phyloP scores from a whole-genome alignment of 2,113 vertebrate species.

The Petroica traversi region DNA sequence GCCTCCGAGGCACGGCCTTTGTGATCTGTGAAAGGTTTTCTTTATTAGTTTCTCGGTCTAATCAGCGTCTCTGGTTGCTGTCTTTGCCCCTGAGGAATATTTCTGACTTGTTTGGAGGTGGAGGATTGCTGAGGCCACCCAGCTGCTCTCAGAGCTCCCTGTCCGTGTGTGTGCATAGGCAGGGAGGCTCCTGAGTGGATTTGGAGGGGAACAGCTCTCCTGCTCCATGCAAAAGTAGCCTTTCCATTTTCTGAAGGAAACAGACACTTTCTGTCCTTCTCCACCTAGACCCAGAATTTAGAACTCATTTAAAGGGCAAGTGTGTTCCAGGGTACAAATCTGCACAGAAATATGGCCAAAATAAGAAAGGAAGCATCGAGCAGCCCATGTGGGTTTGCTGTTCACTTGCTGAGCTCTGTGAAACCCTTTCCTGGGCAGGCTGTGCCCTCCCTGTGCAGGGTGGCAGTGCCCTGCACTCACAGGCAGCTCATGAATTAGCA shows the following conservation, averaged over 20 bases:
- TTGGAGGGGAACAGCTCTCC: background rate
- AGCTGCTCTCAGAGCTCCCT: background rate
- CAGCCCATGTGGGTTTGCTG: background rate
- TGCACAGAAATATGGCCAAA: background rate
- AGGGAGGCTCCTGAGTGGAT: background rate
- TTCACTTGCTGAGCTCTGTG: background rate
- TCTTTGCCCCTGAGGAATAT: background rate
- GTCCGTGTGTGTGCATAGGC: background rate
- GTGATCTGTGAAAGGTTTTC: background rate
- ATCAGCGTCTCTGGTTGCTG: background rate
- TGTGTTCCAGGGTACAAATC: background rate
- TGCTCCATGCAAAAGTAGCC: background rate
- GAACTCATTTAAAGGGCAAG: accelerated
- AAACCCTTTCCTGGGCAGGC: background rate
- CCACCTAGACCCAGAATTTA: background rate
- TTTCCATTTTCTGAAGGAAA: background rate
- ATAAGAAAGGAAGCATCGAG: background rate
- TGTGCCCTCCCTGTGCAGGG: accelerated
- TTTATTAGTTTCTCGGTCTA: background rate
- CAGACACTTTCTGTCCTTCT: background rate
- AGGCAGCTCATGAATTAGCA: background rate
- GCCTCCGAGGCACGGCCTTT: background rate
- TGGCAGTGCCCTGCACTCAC: background rate
- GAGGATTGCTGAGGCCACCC: background rate
- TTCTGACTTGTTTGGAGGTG: background rate